phyloP scores from a whole-genome alignment of 2,888 invertebrate species.

The Dolomedes plantarius region DNA sequence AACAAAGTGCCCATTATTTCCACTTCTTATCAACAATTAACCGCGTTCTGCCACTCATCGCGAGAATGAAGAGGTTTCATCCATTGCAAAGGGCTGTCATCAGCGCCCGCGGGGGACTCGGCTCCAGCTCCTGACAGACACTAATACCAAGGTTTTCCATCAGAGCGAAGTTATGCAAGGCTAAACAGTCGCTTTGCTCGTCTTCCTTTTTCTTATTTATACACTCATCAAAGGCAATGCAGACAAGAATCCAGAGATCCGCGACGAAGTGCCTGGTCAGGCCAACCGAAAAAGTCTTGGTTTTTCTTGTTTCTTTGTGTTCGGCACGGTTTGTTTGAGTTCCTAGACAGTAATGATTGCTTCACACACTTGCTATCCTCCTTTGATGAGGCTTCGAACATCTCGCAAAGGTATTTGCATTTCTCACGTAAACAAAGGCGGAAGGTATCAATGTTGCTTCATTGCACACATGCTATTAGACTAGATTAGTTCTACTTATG shows the following conservation, averaged over 20 bases:
- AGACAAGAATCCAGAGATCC: slow-evolving; percentile 8
- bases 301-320: not conserved
- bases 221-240: slow-evolving; percentile 10
- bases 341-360: not conserved
- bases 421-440: not conserved
- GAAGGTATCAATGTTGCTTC: not conserved
- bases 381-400: not conserved
- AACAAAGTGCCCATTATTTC: slow-evolving; percentile 22
- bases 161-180: not conserved
- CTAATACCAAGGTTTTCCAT: slow-evolving; percentile 34
- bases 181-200: not conserved
- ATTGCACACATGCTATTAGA: too few relatives aligned
- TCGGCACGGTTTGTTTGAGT: not conserved
- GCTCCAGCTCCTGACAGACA: slow-evolving; percentile 24
- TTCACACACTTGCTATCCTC: not conserved
- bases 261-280: not conserved
- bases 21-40: slow-evolving; percentile 37
- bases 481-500: too few relatives aligned
- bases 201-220: slow-evolving; percentile 37
- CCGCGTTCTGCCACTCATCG: slow-evolving; percentile 16
- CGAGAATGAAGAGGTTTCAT: slow-evolving; percentile 4
- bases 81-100: not conserved
- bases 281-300: not conserved
- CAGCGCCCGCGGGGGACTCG: not conserved
- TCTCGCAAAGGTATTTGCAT: not conserved